Evolutionary conservation across 2,113 vertebrate genomes (phyloP), one percentile per base, ranked within the genome.

Genomic region (Rhipidura dahli): DNA sequence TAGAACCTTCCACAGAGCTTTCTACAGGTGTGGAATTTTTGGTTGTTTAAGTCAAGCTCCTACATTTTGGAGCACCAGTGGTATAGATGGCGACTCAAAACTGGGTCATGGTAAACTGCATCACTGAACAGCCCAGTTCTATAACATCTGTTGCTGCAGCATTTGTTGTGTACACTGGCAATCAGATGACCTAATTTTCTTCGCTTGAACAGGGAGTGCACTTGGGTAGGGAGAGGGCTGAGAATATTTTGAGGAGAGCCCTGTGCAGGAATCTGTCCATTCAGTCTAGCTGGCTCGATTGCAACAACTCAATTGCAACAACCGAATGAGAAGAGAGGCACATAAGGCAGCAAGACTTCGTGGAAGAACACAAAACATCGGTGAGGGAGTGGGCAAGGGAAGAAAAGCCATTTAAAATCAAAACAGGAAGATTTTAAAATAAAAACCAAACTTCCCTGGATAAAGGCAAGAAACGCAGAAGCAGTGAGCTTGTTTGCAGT

Each of bases 81-180:
- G n/a, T 40, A n/a, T 2, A 53, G 71, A 63, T 22, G 71, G 51
- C 7, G 11, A 35, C 44, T 75, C 50, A 84, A 94, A 96, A 68
- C 22, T 0, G 0, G 83, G 92, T 81, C 79, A 54, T 10, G 23
- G 47, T 35, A 53, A 96, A 93, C 64, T 28, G 69, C 57, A 51
- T 95, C 69, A 23, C 65, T 35, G 85, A 66, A 10, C 64, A 95
- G 37, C 33, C 71, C 4, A 42, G 21, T 44, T 83, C 85, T 64
- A 7, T 33, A 73, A 89, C 76, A 94, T 83, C 90, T 94, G 92
- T 87, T 96, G 72, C 90, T 92, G 83, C 44, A 80, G 71, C 27
- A 45, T 90, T 95, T 86, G 76, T 44, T 96, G 76, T 64, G 68
- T 56, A 30, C 15, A 1, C 49, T 93, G 87, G 51, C 60, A 49